phyloP scores from a whole-genome alignment of 2,113 vertebrate species.

The Zosterops lateralis region DNA sequence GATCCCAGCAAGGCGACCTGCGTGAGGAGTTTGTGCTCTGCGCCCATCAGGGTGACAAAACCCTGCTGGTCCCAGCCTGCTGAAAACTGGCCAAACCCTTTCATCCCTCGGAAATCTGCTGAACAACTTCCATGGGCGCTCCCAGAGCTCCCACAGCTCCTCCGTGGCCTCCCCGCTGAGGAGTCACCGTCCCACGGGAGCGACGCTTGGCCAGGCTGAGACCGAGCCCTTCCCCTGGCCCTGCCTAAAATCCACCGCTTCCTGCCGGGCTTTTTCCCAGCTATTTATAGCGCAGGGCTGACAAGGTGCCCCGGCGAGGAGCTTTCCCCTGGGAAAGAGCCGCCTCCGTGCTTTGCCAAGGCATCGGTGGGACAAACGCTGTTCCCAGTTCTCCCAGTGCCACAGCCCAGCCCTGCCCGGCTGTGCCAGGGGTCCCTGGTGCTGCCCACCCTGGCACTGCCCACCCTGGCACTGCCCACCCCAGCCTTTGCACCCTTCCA shows the following conservation, averaged over 20 bases:
- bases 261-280: constrained; percentile 24
- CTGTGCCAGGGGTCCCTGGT: fast-evolving
- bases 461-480: background rate
- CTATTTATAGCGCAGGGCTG: constrained; percentile 8
- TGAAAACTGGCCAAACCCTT: background rate
- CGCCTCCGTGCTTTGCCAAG: fast-evolving
- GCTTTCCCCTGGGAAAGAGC: constrained; percentile 1
- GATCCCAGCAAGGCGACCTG: background rate
- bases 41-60: background rate
- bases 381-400: background rate
- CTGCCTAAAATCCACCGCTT: background rate
- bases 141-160: background rate
- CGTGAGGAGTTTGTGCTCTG: background rate
- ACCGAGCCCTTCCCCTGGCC: background rate
- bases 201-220: background rate
- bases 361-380: background rate
- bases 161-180: background rate
- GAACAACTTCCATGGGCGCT: background rate
- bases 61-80: background rate
- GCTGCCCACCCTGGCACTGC: background rate
- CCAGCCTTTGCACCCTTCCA: background rate
- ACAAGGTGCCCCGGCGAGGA: constrained; percentile 1
- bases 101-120: background rate
- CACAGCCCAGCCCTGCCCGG: background rate
- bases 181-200: background rate